These are phyloP conservation scores for Conus canariensis DNA, from an alignment of 2,888 invertebrate genomes.

Conservation along the genomic window DNA sequence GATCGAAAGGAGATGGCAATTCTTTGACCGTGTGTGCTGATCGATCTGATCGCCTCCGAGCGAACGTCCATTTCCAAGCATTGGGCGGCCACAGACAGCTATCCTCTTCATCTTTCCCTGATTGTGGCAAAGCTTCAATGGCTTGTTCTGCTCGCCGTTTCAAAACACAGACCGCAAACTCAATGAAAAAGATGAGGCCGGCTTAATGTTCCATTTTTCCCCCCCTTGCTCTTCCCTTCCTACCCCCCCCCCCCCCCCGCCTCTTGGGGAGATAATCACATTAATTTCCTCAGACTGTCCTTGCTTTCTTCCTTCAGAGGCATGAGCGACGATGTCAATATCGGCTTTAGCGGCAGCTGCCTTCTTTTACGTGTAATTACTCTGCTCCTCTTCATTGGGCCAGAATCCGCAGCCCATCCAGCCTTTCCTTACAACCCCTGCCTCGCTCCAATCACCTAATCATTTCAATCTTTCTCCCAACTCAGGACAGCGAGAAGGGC, in stretches of 20 bases:
- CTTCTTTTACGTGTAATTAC: constrained; percentile 12
- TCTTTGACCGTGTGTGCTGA: neutral
- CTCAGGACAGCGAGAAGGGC: neutral
- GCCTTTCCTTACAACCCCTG: neutral
- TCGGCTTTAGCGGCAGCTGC: neutral
- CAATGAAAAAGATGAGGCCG: neutral
- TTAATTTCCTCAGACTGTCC: constrained; percentile 24
- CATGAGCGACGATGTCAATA: constrained; percentile 11
- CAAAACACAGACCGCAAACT: neutral
- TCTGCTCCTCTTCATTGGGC: constrained; percentile 11
- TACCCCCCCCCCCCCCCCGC: neutral
- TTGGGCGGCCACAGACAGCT: neutral
- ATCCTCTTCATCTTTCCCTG: neutral
- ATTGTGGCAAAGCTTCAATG: neutral
- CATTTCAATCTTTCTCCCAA: neutral
- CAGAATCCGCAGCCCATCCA: neutral
- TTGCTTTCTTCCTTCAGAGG: constrained; percentile 15
- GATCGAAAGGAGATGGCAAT: neutral
- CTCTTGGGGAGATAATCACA: constrained; percentile 15
- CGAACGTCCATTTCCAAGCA: neutral
- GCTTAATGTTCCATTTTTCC: neutral
- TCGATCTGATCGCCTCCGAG: neutral
- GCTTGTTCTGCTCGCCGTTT: neutral
- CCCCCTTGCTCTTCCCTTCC: neutral
- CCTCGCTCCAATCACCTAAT: constrained; percentile 2